A percentile compares a stretch with the other conserved stretches of the same genome.
Conservation (phyloP, 2,888 invertebrate species). For the Ypsolopha sequella region DNA sequence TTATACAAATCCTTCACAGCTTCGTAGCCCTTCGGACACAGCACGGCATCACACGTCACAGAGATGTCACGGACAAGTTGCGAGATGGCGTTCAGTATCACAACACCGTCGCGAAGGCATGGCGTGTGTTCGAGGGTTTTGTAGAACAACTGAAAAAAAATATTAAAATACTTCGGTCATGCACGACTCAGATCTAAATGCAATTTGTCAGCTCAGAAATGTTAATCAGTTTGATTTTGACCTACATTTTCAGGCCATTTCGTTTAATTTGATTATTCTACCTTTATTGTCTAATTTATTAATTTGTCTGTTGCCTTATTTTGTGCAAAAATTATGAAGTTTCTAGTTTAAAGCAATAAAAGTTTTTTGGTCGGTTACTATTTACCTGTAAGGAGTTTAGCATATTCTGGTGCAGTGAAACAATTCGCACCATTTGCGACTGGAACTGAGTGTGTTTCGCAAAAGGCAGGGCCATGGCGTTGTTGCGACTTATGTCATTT, state of each 20-base stretch:
- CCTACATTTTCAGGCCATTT: not conserved
- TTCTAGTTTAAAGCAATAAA: too few relatives aligned
- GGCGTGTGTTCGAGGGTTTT: constrained; percentile 33
- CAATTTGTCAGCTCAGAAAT: too few relatives aligned
- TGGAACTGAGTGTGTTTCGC: constrained; percentile 50
- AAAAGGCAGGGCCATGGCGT: constrained; percentile 29
- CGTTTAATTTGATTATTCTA: too few relatives aligned
- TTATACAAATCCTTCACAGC: constrained; percentile 9
- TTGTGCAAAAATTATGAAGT: too few relatives aligned
- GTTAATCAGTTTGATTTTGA: not conserved
- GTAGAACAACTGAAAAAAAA: constrained; percentile 26
- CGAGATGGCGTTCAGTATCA: constrained; percentile 18
- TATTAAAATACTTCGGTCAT: too few relatives aligned
- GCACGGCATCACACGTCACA: constrained; percentile 12
- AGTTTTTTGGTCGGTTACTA: too few relatives aligned
- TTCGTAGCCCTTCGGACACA: constrained; percentile 16
- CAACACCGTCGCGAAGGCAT: constrained; percentile 25
- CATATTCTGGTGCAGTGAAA: constrained; percentile 39
- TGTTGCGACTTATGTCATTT: constrained; percentile 40
- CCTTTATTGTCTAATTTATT: too few relatives aligned
- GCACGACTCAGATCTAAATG: too few relatives aligned
- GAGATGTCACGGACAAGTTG: constrained; percentile 11
- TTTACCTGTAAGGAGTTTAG: constrained; percentile 40
- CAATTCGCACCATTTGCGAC: constrained; percentile 37
- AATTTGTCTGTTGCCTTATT: too few relatives aligned